Conservation (phyloP, 2,113 vertebrate species). For the Daphoenositta chrysoptera region DNA sequence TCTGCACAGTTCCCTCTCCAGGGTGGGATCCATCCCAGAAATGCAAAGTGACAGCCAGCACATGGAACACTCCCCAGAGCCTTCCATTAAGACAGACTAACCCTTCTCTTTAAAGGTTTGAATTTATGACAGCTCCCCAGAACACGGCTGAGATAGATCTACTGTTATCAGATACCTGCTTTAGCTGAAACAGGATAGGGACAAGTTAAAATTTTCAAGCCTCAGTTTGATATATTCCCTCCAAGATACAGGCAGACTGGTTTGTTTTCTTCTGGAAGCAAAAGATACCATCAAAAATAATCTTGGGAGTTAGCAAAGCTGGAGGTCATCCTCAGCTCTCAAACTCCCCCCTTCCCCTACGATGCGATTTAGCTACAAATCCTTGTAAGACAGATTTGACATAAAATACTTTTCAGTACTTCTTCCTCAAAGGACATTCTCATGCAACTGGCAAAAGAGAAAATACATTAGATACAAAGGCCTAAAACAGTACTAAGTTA, state of each 20-base stretch:
- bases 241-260: background rate
- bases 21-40: background rate
- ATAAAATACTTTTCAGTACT: background rate
- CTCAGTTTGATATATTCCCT: background rate
- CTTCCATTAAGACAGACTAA: background rate
- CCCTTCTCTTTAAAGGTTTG: conserved; percentile 10
- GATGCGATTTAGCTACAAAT: background rate
- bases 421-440: background rate
- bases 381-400: background rate
- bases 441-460: background rate
- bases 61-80: background rate
- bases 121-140: conserved; percentile 13
- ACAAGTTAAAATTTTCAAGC: conserved; percentile 1
- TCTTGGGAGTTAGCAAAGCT: background rate
- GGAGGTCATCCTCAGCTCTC: conserved; percentile 15
- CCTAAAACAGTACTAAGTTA: background rate
- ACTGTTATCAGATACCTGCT: background rate
- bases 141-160: background rate
- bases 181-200: background rate
- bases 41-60: conserved; percentile 25
- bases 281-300: conserved; percentile 3
- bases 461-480: background rate
- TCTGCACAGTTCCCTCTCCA: background rate
- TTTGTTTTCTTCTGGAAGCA: background rate
- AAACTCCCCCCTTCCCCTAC: background rate